Evolutionary conservation across 2,113 vertebrate genomes (phyloP).

Genomic region (Heterocephalus glaber): DNA sequence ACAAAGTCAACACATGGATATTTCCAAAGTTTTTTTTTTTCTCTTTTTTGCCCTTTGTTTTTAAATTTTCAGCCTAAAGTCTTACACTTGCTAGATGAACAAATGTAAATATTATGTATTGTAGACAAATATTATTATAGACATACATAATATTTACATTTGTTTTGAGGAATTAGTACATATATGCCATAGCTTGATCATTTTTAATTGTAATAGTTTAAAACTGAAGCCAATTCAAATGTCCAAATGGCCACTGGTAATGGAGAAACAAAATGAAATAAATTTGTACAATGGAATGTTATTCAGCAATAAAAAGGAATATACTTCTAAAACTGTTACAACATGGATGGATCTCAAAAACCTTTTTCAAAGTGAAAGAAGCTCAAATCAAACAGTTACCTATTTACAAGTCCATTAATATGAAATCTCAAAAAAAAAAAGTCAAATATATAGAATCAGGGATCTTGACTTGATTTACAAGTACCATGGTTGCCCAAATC

Average conservation of each 20-base stretch:
- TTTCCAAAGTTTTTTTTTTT: neutral
- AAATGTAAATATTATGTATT: too few species aligned
- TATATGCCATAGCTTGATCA: neutral
- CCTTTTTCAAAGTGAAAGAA: neutral
- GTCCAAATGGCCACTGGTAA: neutral
- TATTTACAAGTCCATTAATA: neutral
- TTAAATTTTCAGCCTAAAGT: too few species aligned
- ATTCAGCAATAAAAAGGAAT: neutral
- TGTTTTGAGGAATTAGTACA: too few species aligned
- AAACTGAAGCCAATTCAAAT: neutral
- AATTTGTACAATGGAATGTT: neutral
- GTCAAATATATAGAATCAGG: neutral
- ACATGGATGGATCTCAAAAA: neutral
- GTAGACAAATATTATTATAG: too few species aligned
- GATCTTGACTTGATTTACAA: neutral
- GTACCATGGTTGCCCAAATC: neutral
- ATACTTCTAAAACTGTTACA: neutral
- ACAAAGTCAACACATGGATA: neutral
- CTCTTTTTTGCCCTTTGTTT: too few species aligned
- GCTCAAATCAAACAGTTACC: neutral
- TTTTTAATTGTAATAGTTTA: neutral
- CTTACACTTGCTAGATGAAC: too few species aligned
- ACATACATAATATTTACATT: too few species aligned
- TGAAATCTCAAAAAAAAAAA: neutral
- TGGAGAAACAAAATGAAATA: neutral